These are phyloP conservation scores for Champsocephalus esox DNA, from an alignment of 2,797 vertebrate genomes.

Conservation along the genomic window DNA sequence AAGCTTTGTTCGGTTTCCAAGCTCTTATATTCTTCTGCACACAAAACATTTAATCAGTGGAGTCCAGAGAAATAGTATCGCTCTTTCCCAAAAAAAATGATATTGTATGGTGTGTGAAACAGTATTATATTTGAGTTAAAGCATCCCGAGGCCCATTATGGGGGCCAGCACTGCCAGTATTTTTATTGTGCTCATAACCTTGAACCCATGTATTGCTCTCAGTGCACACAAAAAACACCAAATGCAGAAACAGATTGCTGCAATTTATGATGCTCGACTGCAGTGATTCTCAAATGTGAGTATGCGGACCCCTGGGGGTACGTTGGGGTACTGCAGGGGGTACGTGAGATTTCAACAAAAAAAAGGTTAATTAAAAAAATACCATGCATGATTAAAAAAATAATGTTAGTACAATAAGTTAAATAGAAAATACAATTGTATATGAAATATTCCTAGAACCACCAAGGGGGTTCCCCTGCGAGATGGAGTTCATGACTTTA, in stretches of 20 bases:
- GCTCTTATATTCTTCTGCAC: constrained; percentile 6
- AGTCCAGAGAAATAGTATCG: constrained; percentile 33
- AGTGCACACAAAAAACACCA: constrained; percentile 46
- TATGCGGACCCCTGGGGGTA: too few species aligned
- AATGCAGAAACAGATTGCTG: constrained; percentile 39
- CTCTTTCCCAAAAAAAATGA: constrained; percentile 21
- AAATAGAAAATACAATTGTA: too few species aligned
- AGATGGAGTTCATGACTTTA: too few species aligned
- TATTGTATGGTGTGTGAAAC: constrained; percentile 22
- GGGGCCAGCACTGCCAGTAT: constrained; percentile 36
- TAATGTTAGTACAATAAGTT: too few species aligned
- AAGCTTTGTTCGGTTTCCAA: neutral
- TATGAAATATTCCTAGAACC: too few species aligned
- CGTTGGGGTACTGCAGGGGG: too few species aligned
- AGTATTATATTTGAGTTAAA: constrained; percentile 39
- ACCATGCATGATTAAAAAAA: too few species aligned
- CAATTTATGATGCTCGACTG: constrained; percentile 36
- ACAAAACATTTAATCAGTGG: constrained; percentile 17
- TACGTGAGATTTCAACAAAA: too few species aligned
- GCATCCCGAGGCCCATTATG: constrained; percentile 50
- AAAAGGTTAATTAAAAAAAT: too few species aligned
- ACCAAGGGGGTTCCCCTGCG: too few species aligned
- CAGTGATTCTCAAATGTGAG: too few species aligned
- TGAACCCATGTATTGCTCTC: constrained; percentile 50
- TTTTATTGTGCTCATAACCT: constrained; percentile 59